Percentiles rank a stretch among this genome's conserved stretches.
Evolutionary conservation across 1,140 invertebrate genomes (phyloP).

Genomic region (Carposina sasakii): DNA sequence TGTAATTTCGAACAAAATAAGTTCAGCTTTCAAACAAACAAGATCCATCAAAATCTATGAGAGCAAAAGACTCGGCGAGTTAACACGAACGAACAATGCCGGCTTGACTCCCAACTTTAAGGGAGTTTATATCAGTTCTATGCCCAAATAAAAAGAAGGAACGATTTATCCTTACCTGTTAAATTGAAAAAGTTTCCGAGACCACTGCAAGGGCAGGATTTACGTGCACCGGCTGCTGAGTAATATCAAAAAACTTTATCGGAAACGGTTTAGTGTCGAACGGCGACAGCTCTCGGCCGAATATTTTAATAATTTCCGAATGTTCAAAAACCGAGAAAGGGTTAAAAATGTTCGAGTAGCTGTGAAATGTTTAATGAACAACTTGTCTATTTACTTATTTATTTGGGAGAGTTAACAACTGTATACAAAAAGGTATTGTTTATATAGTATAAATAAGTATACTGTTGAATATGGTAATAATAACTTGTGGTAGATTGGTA

Average conservation of each 20-base stretch:
- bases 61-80: constrained; percentile 44
- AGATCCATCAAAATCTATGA: constrained; percentile 12
- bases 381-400: neutral
- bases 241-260: constrained; percentile 70
- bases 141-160: constrained; percentile 70
- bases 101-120: constrained; percentile 39
- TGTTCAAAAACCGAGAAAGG: neutral
- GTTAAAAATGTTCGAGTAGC: neutral
- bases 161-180: constrained; percentile 71
- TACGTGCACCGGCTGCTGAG: constrained; percentile 63
- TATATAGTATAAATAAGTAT: neutral
- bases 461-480: neutral
- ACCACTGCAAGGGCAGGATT: constrained; percentile 65
- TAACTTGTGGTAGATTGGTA: too few species aligned
- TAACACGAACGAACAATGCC: constrained; percentile 54
- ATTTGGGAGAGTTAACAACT: neutral
- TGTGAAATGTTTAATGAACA: constrained; percentile 7
- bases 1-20: too few species aligned
- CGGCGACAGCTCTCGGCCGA: constrained; percentile 16
- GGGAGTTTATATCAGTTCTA: constrained; percentile 65
- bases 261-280: constrained; percentile 36
- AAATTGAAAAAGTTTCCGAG: constrained; percentile 70
- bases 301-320: constrained; percentile 51
- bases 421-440: neutral
- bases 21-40: too few species aligned